Conservation (phyloP, 2,113 vertebrate species). For the Malurus elegans region DNA sequence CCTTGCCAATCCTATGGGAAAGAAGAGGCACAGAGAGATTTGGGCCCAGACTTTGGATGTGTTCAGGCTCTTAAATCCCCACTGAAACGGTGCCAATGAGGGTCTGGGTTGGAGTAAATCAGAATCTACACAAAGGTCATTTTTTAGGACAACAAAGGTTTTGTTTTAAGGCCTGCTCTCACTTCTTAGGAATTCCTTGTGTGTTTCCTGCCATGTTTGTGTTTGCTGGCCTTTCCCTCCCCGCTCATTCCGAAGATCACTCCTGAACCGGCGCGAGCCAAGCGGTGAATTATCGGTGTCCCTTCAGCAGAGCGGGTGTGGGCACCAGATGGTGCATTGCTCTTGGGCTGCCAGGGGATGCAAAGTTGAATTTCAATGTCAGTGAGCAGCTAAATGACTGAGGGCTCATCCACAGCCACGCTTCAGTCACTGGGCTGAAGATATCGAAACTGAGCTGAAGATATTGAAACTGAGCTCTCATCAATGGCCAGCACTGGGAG, state of each 20-base stretch:
- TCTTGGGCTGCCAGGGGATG: constrained; percentile 28
- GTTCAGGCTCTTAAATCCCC: not conserved
- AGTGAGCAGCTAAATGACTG: constrained; percentile 44
- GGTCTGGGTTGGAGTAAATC: not conserved
- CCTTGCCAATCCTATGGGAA: not conserved
- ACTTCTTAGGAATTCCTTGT: not conserved
- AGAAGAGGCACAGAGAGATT: not conserved
- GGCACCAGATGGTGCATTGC: constrained; percentile 36
- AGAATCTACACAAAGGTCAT: not conserved
- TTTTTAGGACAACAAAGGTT: not conserved
- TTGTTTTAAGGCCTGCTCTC: not conserved
- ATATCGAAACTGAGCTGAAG: not conserved
- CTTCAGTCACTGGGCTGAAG: not conserved
- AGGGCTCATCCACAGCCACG: not conserved
- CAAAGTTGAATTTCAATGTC: constrained; percentile 52
- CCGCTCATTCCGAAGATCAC: not conserved
- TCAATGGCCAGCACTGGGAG: not conserved
- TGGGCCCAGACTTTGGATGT: not conserved
- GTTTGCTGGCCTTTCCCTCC: not conserved
- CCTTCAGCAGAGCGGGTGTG: not conserved
- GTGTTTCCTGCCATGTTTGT: not conserved
- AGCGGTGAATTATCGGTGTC: not conserved
- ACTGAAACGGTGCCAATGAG: not conserved
- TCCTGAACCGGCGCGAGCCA: not conserved
- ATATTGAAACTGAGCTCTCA: not conserved